A percentile compares a stretch with the other conserved stretches of the same genome.
Evolutionary conservation across 2,888 invertebrate species (phyloP).

Genomic region (Athalia circularis): DNA sequence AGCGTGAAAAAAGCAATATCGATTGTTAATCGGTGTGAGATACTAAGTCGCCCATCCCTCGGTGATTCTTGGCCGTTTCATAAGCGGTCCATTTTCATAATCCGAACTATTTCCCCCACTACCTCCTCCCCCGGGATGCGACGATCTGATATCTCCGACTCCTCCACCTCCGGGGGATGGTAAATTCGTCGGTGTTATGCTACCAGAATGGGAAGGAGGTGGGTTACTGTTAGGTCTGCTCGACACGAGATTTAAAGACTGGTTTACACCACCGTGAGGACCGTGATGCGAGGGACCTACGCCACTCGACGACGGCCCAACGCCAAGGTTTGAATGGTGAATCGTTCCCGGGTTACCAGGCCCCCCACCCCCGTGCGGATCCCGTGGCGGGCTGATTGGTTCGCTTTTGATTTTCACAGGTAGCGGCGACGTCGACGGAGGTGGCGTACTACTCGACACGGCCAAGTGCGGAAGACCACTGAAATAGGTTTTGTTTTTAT

Average conservation of each 20-base stretch:
- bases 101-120: slow-evolving; percentile 74
- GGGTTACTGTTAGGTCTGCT: slow-evolving; percentile 71
- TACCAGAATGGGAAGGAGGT: slow-evolving; percentile 78
- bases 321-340: slow-evolving; percentile 71
- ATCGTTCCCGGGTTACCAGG: slow-evolving; percentile 66
- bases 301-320: slow-evolving; percentile 68
- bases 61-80: slow-evolving; percentile 91
- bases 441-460: slow-evolving; percentile 85
- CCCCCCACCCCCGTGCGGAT: slow-evolving; percentile 78
- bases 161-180: slow-evolving; percentile 80
- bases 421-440: slow-evolving; percentile 86
- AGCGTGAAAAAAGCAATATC: slow-evolving; percentile 8
- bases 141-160: slow-evolving; percentile 76
- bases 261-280: slow-evolving; percentile 63
- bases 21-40: slow-evolving; percentile 53
- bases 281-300: slow-evolving; percentile 66
- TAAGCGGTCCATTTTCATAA: slow-evolving; percentile 80
- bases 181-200: slow-evolving; percentile 89
- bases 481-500: slow-evolving; percentile 54
- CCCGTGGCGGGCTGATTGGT: slow-evolving; percentile 95
- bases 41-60: slow-evolving; percentile 95
- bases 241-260: slow-evolving; percentile 69
- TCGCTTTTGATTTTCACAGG: slow-evolving; percentile 96
- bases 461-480: slow-evolving; percentile 87
- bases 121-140: slow-evolving; percentile 74